Conservation (phyloP, 2,888 invertebrate species). For the Rhagonycha lutea region DNA sequence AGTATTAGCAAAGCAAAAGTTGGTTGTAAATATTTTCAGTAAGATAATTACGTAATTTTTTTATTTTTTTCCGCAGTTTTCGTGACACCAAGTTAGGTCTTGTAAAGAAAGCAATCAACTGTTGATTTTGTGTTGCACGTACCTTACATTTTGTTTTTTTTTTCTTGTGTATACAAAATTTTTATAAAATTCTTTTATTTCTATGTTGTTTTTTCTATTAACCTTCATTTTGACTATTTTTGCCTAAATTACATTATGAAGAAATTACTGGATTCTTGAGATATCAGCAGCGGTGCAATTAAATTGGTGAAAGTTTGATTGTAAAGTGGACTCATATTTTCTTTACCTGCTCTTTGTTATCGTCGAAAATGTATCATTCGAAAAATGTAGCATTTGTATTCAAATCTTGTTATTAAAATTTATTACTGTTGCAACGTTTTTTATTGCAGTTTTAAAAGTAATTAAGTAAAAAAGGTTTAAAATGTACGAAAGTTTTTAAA, state of each 20-base stretch:
- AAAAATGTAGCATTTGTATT: background rate
- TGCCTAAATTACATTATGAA: background rate
- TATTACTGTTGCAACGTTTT: background rate
- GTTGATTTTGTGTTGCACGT: background rate
- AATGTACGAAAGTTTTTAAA: no score
- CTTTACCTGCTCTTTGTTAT: background rate
- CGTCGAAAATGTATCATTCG: background rate
- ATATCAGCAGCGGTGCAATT: background rate
- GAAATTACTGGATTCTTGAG: background rate
- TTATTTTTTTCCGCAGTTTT: background rate
- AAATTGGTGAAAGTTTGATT: no score
- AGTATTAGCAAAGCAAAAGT: background rate
- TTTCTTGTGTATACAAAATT: constrained; percentile 23
- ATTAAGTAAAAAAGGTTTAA: no score
- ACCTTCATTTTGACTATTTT: background rate
- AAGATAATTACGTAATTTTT: background rate
- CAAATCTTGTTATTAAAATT: background rate
- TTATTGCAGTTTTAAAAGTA: background rate
- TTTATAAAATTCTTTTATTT: constrained; percentile 10
- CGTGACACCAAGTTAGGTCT: background rate
- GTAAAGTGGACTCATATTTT: background rate
- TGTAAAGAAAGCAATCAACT: background rate
- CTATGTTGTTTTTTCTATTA: background rate
- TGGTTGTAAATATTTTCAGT: background rate
- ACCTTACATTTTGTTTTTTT: constrained; percentile 12